These are phyloP conservation scores for Platichthys flesus DNA, from an alignment of 2,113 vertebrate species.

Conservation along the genomic window DNA sequence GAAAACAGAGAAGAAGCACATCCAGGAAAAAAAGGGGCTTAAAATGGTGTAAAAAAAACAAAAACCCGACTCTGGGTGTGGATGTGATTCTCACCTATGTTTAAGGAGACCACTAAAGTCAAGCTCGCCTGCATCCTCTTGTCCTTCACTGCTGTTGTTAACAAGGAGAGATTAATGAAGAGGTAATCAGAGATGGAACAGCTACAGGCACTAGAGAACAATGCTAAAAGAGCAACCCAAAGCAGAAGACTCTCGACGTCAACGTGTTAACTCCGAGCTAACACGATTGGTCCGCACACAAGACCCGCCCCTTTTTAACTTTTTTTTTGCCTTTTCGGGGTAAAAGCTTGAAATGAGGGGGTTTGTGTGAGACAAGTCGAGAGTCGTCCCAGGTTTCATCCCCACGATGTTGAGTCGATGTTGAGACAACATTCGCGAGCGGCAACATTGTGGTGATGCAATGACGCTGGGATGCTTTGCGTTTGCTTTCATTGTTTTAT, in stretches of 20 bases:
- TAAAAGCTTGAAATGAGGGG: conserved; percentile 58
- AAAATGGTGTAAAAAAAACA: conserved; percentile 28
- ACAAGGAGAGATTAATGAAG: conserved; percentile 91
- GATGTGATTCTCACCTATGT: conserved; percentile 95
- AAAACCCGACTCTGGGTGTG: conserved; percentile 45
- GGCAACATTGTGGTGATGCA: conserved; percentile 46
- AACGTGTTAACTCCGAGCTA: conserved; percentile 71
- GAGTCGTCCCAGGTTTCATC: conserved; percentile 56
- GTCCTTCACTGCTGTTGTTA: conserved; percentile 97
- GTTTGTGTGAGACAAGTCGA: conserved; percentile 73
- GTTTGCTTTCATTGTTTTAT: conserved; percentile 81
- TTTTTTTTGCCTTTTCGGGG: conserved; percentile 35
- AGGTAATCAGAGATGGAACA: conserved; percentile 80
- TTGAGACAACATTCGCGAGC: conserved; percentile 43
- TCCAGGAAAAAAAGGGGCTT: conserved; percentile 31
- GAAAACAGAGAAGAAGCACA: conserved; percentile 30
- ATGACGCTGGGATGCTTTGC: conserved; percentile 71
- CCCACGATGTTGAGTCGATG: conserved; percentile 45
- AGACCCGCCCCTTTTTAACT: conserved; percentile 29
- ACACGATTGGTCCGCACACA: conserved; percentile 81
- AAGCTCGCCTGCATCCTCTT: conserved; percentile 99
- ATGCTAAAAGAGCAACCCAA: conserved; percentile 79
- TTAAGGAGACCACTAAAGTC: conserved; percentile 99
- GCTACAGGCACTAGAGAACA: conserved; percentile 79
- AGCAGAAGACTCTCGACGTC: conserved; percentile 58